Evolutionary conservation across 2,888 invertebrate species (phyloP).

Genomic region (Tanaodytes sp.): DNA sequence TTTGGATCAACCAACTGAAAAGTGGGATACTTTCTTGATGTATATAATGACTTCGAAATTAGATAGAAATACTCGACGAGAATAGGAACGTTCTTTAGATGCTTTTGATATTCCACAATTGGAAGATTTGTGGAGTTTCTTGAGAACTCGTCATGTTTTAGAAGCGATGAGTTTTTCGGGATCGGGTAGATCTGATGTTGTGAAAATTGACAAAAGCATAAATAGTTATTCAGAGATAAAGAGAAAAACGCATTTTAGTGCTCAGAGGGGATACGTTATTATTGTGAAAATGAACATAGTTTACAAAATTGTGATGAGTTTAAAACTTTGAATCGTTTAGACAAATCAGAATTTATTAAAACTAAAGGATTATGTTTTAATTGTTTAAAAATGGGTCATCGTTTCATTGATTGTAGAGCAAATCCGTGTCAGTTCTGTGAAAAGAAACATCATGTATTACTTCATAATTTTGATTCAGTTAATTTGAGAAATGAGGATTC

Average conservation of each 20-base stretch:
- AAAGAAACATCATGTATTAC: constrained; percentile 14
- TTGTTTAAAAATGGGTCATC: constrained; percentile 19
- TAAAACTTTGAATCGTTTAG: constrained; percentile 6
- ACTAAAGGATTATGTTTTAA: constrained; percentile 20
- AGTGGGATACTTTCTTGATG: no score
- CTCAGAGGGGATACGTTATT: no score
- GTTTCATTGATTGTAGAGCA: neutral
- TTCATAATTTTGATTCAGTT: constrained; percentile 1
- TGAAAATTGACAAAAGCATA: no score
- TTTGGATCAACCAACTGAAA: no score
- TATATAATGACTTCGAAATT: no score
- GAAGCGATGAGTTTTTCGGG: neutral
- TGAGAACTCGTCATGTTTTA: constrained; percentile 12
- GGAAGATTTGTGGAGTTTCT: constrained; percentile 22
- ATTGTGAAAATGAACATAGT: constrained; percentile 1
- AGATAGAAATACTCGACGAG: constrained; percentile 7
- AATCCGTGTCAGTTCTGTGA: neutral
- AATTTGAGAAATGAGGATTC: neutral
- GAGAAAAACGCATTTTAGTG: neutral
- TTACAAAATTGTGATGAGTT: constrained; percentile 12
- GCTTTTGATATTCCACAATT: constrained; percentile 7
- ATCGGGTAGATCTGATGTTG: neutral
- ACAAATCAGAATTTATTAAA: constrained; percentile 21
- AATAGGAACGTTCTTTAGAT: constrained; percentile 18
- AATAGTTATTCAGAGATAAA: no score